These are phyloP conservation scores for Palythoa grandiflora DNA, from an alignment of 92 coral and sea anemone genomes.

Conservation along the genomic window DNA sequence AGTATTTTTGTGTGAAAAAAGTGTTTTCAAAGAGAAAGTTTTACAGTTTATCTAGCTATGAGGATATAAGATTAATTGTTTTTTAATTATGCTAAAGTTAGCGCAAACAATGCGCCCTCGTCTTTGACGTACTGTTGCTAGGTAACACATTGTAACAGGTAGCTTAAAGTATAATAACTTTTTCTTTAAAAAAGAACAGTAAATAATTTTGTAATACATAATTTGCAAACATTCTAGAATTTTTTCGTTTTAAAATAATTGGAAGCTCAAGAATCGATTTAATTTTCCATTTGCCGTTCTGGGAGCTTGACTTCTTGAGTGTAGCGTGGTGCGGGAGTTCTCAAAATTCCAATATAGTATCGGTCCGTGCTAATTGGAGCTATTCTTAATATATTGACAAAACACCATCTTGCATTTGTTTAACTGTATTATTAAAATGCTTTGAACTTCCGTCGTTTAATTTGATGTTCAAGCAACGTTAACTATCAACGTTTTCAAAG, in stretches of 20 bases:
- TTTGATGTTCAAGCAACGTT: neutral
- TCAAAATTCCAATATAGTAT: conserved; percentile 19
- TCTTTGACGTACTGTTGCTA: neutral
- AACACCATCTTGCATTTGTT: conserved; percentile 14
- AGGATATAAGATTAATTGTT: neutral
- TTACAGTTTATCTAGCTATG: neutral
- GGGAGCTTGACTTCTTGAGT: neutral
- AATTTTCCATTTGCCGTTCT: neutral
- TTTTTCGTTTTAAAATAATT: neutral
- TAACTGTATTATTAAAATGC: neutral
- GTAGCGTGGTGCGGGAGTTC: neutral
- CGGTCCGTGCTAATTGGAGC: conserved; percentile 4
- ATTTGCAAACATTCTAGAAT: conserved; percentile 3
- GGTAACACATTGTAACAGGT: conserved; percentile 1
- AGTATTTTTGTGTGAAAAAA: neutral
- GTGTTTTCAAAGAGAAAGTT: neutral
- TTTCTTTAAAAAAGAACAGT: neutral
- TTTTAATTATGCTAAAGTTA: neutral
- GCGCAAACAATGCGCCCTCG: neutral
- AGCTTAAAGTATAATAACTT: neutral
- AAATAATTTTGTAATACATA: neutral
- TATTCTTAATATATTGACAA: conserved; percentile 10
- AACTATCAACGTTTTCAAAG: neutral
- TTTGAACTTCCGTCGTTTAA: neutral
- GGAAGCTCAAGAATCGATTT: neutral